Conservation (phyloP, 2,797 vertebrate genomes). For the Semotilus atromaculatus region DNA sequence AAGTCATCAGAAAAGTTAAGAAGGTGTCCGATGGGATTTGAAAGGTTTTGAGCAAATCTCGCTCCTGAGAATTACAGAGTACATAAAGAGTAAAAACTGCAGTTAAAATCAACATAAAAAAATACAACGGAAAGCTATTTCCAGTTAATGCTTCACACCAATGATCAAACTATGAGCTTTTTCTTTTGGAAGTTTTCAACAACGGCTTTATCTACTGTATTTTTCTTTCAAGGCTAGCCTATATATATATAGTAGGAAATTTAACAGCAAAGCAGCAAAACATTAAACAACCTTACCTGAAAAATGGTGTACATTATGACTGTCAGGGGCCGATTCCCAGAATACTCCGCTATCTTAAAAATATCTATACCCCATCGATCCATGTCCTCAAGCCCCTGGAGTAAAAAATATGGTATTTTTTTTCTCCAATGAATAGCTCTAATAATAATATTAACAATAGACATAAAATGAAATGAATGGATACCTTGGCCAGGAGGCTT, state of each 20-base stretch:
- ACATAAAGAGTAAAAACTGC: neutral
- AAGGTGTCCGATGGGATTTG: conserved; percentile 87
- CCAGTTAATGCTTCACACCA: neutral
- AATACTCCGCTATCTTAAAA: conserved; percentile 90
- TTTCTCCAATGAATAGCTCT: neutral
- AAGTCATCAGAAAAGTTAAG: conserved; percentile 90
- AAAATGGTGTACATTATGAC: conserved; percentile 91
- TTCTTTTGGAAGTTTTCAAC: neutral
- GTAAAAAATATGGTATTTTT: conserved; percentile 23
- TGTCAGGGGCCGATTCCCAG: conserved; percentile 88
- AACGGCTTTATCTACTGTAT: neutral
- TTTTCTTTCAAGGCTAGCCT: neutral
- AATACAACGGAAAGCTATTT: neutral
- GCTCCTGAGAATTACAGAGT: conserved; percentile 74
- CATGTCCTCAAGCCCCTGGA: conserved; percentile 88
- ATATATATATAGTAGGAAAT: neutral
- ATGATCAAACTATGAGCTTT: neutral
- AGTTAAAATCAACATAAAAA: neutral
- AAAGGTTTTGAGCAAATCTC: conserved; percentile 91
- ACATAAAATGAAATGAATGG: neutral
- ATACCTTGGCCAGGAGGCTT: conserved; percentile 84
- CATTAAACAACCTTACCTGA: conserved; percentile 78
- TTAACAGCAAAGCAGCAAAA: neutral
- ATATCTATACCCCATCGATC: conserved; percentile 91
- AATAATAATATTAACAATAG: neutral